A percentile compares a stretch with the other conserved stretches of the same genome.
Conservation (phyloP, 2,888 invertebrate species). For the Elysia crispata region DNA sequence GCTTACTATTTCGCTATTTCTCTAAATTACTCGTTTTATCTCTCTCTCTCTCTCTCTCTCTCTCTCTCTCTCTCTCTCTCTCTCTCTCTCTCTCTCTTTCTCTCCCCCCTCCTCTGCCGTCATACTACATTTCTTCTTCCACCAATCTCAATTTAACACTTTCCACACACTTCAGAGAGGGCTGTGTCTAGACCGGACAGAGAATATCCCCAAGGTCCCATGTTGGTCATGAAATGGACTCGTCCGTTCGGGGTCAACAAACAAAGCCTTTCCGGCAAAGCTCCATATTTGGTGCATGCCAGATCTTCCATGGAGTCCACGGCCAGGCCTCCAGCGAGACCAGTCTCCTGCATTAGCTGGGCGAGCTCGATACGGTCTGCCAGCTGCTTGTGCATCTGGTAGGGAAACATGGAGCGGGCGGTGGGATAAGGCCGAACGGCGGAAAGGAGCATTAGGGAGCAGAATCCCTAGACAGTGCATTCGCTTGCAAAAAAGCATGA, state of each 20-base stretch:
- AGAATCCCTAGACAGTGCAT: too few species aligned
- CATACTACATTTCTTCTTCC: too few species aligned
- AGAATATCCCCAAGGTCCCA: neutral
- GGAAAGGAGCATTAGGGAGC: too few species aligned
- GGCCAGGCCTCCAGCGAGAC: neutral
- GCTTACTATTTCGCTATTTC: too few species aligned
- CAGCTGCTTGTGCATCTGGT: neutral
- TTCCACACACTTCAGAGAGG: neutral
- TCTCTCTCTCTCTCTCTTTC: too few species aligned
- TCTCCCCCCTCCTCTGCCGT: too few species aligned
- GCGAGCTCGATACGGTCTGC: neutral
- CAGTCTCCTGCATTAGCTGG: neutral
- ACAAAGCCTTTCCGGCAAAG: neutral
- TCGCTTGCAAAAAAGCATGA: too few species aligned
- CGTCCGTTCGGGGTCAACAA: neutral
- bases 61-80: too few species aligned
- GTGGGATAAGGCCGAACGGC: too few species aligned
- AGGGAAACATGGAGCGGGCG: neutral
- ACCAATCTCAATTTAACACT: too few species aligned
- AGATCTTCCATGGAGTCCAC: conserved; percentile 28
- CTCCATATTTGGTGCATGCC: neutral
- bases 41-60: too few species aligned
- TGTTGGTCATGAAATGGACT: neutral
- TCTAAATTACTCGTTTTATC: too few species aligned
- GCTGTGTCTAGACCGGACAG: neutral